Evolutionary conservation across 2,888 invertebrate genomes (phyloP).

Genomic region (Alcis repandata): DNA sequence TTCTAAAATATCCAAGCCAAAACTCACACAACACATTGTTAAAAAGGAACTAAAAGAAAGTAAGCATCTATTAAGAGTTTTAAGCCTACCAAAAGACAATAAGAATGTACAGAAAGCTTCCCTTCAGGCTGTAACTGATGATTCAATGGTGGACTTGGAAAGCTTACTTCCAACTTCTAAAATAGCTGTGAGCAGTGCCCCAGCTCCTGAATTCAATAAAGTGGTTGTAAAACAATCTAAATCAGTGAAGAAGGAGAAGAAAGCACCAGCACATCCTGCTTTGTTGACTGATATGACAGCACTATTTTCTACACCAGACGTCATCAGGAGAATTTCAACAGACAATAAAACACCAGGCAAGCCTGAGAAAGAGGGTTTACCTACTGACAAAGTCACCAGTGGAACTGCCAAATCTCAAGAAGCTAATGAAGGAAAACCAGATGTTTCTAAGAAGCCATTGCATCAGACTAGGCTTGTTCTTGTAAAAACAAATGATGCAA

Average conservation of each 20-base stretch:
- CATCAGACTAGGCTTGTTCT: conserved; percentile 42
- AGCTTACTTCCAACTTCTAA: conserved; percentile 61
- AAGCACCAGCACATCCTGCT: conserved; percentile 87
- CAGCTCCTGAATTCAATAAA: conserved; percentile 66
- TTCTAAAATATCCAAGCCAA: conserved; percentile 63
- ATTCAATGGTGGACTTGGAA: conserved; percentile 63
- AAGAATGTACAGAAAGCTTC: conserved; percentile 22
- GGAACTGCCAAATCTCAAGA: conserved; percentile 48
- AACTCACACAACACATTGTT: conserved; percentile 67
- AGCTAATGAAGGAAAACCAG: conserved; percentile 49
- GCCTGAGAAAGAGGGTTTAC: conserved; percentile 76
- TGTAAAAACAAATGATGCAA: conserved; percentile 51
- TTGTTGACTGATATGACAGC: conserved; percentile 88
- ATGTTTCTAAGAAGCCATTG: conserved; percentile 43
- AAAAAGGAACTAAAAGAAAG: conserved; percentile 76
- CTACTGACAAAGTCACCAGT: conserved; percentile 56
- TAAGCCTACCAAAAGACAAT: conserved; percentile 12
- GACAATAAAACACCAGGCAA: conserved; percentile 80
- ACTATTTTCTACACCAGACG: conserved; percentile 92
- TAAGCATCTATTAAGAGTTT: conserved; percentile 61
- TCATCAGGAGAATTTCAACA: conserved; percentile 89
- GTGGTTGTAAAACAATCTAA: conserved; percentile 78
- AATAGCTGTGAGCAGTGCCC: conserved; percentile 50
- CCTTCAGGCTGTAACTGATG: conserved; percentile 42
- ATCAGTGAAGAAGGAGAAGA: conserved; percentile 82